phyloP scores from a whole-genome alignment of 92 coral and sea anemone species.

The Actinernus sp. region DNA sequence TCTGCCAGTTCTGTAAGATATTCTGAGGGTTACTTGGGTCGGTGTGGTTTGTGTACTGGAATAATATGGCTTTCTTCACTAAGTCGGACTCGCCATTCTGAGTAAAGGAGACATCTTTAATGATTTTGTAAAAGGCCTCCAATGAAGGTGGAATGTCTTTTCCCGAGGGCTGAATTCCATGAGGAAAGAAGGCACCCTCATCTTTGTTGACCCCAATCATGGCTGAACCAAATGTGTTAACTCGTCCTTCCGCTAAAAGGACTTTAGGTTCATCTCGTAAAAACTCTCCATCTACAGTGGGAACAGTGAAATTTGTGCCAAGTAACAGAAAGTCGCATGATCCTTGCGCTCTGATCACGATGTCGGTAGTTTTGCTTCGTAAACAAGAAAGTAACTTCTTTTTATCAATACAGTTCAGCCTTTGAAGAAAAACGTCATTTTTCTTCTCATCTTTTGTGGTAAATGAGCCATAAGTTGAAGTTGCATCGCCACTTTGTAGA shows the following conservation, averaged over 20 bases:
- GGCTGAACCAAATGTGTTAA: constrained; percentile 3
- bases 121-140: neutral
- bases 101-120: neutral
- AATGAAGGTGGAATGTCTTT: neutral
- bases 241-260: constrained; percentile 1
- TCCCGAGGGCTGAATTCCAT: neutral
- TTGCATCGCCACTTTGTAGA: constrained; percentile 10
- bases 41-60: constrained; percentile 5
- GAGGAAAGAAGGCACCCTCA: constrained; percentile 11
- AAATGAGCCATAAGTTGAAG: neutral
- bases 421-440: neutral
- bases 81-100: neutral
- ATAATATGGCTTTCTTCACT: neutral
- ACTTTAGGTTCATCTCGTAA: constrained; percentile 10
- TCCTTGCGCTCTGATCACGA: neutral
- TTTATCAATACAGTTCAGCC: constrained; percentile 4
- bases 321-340: neutral
- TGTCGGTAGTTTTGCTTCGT: neutral
- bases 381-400: constrained; percentile 6
- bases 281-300: constrained; percentile 8
- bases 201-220: constrained; percentile 13
- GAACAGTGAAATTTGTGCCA: constrained; percentile 3
- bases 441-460: neutral
- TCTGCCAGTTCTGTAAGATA: neutral
- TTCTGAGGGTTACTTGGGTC: neutral